Conservation (phyloP, 2,888 invertebrate species). For the Limnephilus auricula region DNA sequence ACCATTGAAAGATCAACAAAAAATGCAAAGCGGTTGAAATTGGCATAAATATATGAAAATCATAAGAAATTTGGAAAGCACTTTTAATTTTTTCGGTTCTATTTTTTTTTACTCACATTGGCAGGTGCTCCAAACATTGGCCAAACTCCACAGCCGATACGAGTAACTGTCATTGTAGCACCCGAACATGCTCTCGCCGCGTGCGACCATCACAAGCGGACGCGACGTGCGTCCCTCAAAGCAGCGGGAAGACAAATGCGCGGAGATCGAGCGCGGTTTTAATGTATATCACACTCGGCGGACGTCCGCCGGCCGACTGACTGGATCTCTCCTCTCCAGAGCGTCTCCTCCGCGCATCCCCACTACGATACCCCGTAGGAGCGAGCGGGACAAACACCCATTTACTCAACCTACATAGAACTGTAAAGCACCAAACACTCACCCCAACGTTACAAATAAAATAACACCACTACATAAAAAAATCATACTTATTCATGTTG, state of each 20-base stretch:
- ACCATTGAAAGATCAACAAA: conserved; percentile 25
- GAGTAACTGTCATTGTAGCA: conserved; percentile 86
- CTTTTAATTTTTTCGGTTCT: conserved; percentile 36
- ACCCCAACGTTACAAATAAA: background rate
- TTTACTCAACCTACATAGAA: conserved; percentile 9
- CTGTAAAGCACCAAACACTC: background rate
- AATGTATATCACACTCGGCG: conserved; percentile 47
- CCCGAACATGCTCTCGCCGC: conserved; percentile 86
- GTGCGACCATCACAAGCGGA: conserved; percentile 87
- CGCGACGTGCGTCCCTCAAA: conserved; percentile 59
- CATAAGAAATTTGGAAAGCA: conserved; percentile 33
- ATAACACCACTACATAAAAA: background rate
- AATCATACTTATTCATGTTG: no score
- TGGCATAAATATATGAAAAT: conserved; percentile 33
- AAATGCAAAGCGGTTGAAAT: conserved; percentile 36
- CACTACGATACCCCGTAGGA: conserved; percentile 51
- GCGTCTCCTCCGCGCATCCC: conserved; percentile 56
- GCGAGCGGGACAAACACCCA: conserved; percentile 45
- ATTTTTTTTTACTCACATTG: conserved; percentile 80
- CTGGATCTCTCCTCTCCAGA: conserved; percentile 53
- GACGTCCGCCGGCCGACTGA: conserved; percentile 60
- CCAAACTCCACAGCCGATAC: conserved; percentile 87
- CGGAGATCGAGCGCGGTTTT: conserved; percentile 49
- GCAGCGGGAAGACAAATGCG: conserved; percentile 71
- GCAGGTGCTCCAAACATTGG: conserved; percentile 86